phyloP scores from a whole-genome alignment of 2,113 vertebrate genomes.

The Drymodes brunneopygia region DNA sequence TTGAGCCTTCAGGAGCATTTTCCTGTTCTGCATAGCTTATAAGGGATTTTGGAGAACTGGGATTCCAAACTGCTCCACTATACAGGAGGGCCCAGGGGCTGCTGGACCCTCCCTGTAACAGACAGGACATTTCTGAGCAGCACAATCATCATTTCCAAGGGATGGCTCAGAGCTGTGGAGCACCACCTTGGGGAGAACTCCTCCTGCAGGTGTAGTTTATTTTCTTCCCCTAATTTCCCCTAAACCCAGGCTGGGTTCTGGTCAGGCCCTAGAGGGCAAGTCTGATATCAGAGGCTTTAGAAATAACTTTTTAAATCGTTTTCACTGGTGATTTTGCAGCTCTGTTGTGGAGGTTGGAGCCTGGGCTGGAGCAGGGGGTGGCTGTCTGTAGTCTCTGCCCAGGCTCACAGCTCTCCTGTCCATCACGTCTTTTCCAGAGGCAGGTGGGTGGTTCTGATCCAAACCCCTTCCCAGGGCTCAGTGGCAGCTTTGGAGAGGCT shows the following conservation, averaged over 20 bases:
- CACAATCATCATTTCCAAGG: not conserved
- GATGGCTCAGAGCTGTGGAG: not conserved
- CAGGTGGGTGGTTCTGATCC: not conserved
- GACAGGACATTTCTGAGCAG: not conserved
- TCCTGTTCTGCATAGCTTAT: not conserved
- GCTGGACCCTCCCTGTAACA: rapidly evolving
- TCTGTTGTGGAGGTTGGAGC: not conserved
- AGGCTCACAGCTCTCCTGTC: not conserved
- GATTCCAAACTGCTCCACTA: rapidly evolving
- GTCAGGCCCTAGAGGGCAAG: not conserved
- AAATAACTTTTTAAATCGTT: not conserved
- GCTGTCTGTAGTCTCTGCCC: not conserved
- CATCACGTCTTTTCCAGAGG: not conserved
- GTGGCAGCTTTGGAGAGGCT: not conserved
- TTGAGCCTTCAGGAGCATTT: not conserved
- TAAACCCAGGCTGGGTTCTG: not conserved
- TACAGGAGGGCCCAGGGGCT: not conserved
- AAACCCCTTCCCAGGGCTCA: not conserved
- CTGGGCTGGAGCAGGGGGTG: not conserved
- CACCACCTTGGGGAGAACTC: not conserved
- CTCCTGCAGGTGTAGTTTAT: not conserved
- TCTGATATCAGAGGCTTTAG: not conserved
- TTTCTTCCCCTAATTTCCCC: not conserved
- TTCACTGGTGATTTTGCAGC: not conserved
- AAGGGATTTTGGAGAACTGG: not conserved